phyloP scores from a whole-genome alignment of 2,888 invertebrate species.

The Aethes cnicana region DNA sequence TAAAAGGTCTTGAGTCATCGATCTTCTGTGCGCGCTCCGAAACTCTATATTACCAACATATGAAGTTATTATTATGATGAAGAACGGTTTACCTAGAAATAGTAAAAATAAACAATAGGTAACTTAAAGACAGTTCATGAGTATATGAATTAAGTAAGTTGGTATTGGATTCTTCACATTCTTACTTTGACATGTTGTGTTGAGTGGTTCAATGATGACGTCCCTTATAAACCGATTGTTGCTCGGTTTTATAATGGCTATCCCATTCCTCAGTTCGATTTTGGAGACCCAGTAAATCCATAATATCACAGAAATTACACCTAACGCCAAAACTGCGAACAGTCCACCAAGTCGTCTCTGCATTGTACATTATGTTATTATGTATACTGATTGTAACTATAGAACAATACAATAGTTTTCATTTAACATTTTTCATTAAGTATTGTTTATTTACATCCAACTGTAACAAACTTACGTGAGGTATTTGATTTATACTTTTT shows the following conservation, averaged over 20 bases:
- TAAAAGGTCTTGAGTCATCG: constrained; percentile 83
- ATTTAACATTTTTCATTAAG: too few relatives aligned
- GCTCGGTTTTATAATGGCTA: constrained; percentile 40
- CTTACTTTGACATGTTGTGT: constrained; percentile 51
- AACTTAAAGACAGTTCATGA: too few relatives aligned
- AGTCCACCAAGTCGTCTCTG: constrained; percentile 41
- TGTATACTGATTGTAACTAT: background rate
- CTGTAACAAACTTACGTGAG: too few relatives aligned
- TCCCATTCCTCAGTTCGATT: constrained; percentile 46
- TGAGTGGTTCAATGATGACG: constrained; percentile 44
- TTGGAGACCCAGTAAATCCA: constrained; percentile 62
- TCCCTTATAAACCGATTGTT: constrained; percentile 45
- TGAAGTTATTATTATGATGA: constrained; percentile 86
- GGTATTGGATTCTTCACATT: background rate
- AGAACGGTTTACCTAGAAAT: constrained; percentile 45
- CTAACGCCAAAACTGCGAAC: too few relatives aligned
- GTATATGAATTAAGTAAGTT: background rate
- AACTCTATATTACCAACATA: constrained; percentile 88
- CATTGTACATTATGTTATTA: constrained; percentile 39
- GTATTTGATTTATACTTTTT: too few relatives aligned
- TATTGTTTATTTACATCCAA: too few relatives aligned
- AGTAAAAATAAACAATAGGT: too few relatives aligned
- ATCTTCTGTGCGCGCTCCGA: constrained; percentile 86
- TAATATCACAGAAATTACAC: constrained; percentile 44
- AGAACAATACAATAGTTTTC: too few relatives aligned